phyloP scores from a whole-genome alignment of 2,113 vertebrate genomes.

The Malaclemys terrapin region DNA sequence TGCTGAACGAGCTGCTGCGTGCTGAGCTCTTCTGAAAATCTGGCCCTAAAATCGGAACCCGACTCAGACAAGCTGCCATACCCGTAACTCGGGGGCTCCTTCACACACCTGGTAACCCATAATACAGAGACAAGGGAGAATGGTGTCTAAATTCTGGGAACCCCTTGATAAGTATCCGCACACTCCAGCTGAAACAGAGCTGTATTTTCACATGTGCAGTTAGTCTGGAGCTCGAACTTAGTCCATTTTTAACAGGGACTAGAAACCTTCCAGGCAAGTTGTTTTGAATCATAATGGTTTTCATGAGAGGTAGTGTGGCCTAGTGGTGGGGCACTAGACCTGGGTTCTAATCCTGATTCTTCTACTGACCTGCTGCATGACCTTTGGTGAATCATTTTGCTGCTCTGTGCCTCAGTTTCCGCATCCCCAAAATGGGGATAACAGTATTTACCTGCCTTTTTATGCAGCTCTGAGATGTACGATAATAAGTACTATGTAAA shows the following conservation, averaged over 20 bases:
- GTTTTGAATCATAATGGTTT: background rate
- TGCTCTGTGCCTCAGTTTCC: background rate
- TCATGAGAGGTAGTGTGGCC: background rate
- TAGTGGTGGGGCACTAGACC: background rate
- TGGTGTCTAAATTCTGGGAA: background rate
- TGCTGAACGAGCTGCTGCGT: background rate
- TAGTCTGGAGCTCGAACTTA: background rate
- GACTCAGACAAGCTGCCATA: background rate
- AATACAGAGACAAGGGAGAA: background rate
- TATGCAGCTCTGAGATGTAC: rapidly evolving
- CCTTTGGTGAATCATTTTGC: background rate
- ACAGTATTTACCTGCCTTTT: background rate
- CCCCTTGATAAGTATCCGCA: no score
- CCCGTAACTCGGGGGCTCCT: background rate
- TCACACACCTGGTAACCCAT: background rate
- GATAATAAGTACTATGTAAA: rapidly evolving
- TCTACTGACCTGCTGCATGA: background rate
- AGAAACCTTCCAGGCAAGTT: background rate
- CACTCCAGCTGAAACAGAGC: background rate
- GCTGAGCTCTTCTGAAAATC: background rate
- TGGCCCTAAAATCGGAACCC: background rate
- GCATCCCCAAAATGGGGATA: rapidly evolving
- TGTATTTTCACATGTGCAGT: background rate
- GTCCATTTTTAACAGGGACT: background rate
- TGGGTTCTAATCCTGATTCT: background rate